Conservation (phyloP, 37 sponge, comb jelly and placozoan species). For the Aplysina aerophoba region DNA sequence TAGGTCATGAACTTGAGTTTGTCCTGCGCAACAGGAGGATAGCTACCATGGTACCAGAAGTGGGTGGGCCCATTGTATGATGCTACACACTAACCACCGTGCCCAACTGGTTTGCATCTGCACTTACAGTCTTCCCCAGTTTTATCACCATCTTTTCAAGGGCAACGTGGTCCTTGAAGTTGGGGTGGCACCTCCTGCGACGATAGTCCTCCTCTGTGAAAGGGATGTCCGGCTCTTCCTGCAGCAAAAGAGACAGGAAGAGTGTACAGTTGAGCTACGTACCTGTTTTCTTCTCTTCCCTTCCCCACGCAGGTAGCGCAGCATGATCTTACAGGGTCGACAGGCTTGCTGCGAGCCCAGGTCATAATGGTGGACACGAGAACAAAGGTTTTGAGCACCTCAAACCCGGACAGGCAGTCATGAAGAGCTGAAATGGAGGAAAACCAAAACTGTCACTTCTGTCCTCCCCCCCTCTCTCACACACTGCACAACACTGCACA, state of each 20-base stretch:
- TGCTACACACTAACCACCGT: no score
- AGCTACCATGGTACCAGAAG: no score
- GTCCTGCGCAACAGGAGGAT: constrained; percentile 63
- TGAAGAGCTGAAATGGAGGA: constrained; percentile 74
- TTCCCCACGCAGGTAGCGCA: background rate
- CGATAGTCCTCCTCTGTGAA: constrained; percentile 98
- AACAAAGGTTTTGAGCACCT: constrained; percentile 83
- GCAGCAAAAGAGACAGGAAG: background rate
- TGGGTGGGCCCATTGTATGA: no score
- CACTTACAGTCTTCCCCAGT: constrained; percentile 89
- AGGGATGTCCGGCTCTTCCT: constrained; percentile 96
- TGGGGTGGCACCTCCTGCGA: constrained; percentile 88
- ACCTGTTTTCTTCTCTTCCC: no score
- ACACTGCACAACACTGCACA: no score
- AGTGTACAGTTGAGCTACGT: no score
- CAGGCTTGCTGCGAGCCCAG: constrained; percentile 94
- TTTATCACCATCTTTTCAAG: constrained; percentile 91
- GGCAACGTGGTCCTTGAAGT: constrained; percentile 83
- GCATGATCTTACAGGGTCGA: constrained; percentile 80
- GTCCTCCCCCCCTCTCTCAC: no score
- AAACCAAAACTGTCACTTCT: no score
- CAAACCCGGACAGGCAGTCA: constrained; percentile 68
- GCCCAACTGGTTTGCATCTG: no score
- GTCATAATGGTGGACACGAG: constrained; percentile 88
- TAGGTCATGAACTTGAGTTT: constrained; percentile 84